phyloP scores from a whole-genome alignment of 2,113 vertebrate species.

The Dromaius novaehollandiae region DNA sequence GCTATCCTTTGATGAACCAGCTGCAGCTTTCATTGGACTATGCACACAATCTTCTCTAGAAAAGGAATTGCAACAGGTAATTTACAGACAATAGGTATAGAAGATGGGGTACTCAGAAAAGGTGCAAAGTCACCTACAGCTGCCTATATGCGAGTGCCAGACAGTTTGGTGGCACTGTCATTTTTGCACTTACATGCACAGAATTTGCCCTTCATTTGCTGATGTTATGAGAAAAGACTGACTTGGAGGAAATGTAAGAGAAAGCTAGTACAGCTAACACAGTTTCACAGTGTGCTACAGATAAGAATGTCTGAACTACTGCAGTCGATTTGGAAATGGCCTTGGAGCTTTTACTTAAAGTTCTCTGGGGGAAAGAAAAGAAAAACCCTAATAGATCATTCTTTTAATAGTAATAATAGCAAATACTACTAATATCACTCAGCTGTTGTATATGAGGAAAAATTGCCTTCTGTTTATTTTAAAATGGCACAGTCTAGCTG shows the following conservation, averaged over 20 bases:
- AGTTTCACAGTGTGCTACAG: conserved; percentile 29
- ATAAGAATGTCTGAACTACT: conserved; percentile 51
- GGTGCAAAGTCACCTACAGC: not conserved
- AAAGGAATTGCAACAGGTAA: not conserved
- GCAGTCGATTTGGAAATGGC: conserved; percentile 52
- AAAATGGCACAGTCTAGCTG: not conserved
- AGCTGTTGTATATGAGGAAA: conserved; percentile 52
- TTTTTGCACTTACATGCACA: not conserved
- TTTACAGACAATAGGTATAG: not conserved
- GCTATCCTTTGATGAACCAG: not conserved
- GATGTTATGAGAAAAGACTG: not conserved
- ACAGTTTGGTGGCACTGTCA: not conserved
- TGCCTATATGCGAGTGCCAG: not conserved
- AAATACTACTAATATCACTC: conserved; percentile 28
- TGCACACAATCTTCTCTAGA: not conserved
- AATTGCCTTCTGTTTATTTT: conserved; percentile 43
- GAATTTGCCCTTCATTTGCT: not conserved
- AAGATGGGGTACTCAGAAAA: not conserved
- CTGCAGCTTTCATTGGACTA: not conserved
- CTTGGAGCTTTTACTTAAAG: conserved; percentile 57
- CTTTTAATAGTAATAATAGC: conserved; percentile 35
- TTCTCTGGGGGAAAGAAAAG: conserved; percentile 53
- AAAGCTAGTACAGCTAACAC: conserved; percentile 33
- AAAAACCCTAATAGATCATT: conserved; percentile 60
- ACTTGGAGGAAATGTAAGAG: not conserved